Evolutionary conservation across 2,888 invertebrate genomes (phyloP).

Genomic region (Itoplectis maculator): DNA sequence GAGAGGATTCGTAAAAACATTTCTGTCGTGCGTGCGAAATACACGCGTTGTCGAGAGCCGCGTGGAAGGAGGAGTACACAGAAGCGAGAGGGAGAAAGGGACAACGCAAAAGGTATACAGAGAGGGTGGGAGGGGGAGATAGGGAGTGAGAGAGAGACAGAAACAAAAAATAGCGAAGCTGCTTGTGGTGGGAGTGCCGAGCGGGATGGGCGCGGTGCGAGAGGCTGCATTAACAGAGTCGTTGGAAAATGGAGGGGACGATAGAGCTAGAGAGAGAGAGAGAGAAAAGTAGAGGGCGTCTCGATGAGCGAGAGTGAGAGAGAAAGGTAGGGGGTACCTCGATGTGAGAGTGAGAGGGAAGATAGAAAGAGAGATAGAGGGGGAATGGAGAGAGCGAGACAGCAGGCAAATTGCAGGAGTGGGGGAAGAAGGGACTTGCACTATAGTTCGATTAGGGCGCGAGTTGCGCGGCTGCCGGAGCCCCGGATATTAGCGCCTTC

Average conservation of each 20-base stretch:
- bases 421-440: conserved; percentile 65
- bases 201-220: conserved; percentile 71
- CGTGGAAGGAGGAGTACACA: conserved; percentile 49
- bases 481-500: conserved; percentile 84
- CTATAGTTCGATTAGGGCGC: conserved; percentile 81
- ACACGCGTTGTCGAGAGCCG: conserved; percentile 62
- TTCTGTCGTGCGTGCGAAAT: conserved; percentile 63
- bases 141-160: conserved; percentile 38
- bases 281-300: conserved; percentile 38
- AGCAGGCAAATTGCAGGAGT: conserved; percentile 22
- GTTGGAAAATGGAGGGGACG: conserved; percentile 46
- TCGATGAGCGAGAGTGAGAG: conserved; percentile 42
- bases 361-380: conserved; percentile 26
- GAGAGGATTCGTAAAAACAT: conserved; percentile 51
- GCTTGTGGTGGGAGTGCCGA: conserved; percentile 43
- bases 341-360: conserved; percentile 21
- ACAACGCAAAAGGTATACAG: conserved; percentile 43
- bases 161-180: conserved; percentile 63
- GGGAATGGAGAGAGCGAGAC: conserved; percentile 47
- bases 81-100: conserved; percentile 48
- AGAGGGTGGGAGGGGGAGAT: conserved; percentile 49
- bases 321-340: background rate
- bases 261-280: conserved; percentile 13
- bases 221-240: conserved; percentile 70
- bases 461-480: conserved; percentile 83